phyloP scores from a whole-genome alignment of 2,797 vertebrate species.

The Coranthus polyacanthus region DNA sequence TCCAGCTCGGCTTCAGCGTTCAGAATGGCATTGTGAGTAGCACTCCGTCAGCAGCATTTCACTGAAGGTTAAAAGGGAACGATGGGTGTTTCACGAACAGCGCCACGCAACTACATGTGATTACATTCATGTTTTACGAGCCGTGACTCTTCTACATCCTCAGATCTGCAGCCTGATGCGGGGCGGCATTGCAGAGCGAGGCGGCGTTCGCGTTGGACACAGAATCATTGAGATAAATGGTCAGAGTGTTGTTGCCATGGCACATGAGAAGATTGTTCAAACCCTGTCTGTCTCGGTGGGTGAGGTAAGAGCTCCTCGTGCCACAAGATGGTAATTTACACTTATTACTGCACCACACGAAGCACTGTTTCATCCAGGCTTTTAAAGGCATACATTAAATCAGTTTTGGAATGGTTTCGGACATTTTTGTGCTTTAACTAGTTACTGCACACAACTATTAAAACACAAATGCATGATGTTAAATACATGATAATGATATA shows the following conservation, averaged over 20 bases:
- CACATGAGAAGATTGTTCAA: slow-evolving; percentile 98
- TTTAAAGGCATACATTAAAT: slow-evolving; percentile 32
- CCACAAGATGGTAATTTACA: slow-evolving; percentile 58
- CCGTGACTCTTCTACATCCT: slow-evolving; percentile 19
- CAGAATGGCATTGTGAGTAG: slow-evolving; percentile 88
- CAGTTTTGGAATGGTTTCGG: slow-evolving; percentile 1
- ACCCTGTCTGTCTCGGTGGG: slow-evolving; percentile 96
- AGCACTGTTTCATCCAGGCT: slow-evolving; percentile 10
- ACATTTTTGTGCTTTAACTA: background rate
- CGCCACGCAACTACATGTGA: background rate
- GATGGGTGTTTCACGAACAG: slow-evolving; percentile 2
- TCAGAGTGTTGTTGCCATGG: slow-evolving; percentile 98
- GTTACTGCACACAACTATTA: background rate
- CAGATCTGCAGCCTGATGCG: slow-evolving; percentile 99
- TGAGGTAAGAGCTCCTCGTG: slow-evolving; percentile 87
- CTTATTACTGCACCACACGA: slow-evolving; percentile 41
- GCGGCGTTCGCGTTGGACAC: slow-evolving; percentile 96
- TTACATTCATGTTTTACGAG: background rate
- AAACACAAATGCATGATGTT: background rate
- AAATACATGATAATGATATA: no score
- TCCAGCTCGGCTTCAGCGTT: slow-evolving; percentile 96
- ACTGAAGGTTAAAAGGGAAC: no score
- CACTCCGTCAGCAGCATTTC: background rate
- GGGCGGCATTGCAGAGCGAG: slow-evolving; percentile 96
- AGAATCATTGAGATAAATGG: slow-evolving; percentile 99